These are phyloP conservation scores for Parnassius smintheus DNA, from an alignment of 2,888 invertebrate genomes.

Conservation along the genomic window DNA sequence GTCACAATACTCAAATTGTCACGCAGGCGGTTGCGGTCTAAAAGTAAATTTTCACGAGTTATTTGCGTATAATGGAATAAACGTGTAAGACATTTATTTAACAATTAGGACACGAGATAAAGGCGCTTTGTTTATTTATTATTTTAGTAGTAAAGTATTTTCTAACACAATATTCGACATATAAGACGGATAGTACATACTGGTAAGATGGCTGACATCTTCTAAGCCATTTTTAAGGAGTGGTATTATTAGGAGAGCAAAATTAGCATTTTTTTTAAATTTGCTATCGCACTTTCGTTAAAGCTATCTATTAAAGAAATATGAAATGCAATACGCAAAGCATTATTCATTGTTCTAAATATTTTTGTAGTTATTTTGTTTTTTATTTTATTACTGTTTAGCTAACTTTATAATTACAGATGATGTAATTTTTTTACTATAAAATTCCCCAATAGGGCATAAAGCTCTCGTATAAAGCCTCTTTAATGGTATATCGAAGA, in stretches of 20 bases:
- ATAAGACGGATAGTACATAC: too few species aligned
- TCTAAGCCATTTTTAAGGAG: too few species aligned
- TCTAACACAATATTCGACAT: too few species aligned
- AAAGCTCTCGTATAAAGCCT: constrained; percentile 39
- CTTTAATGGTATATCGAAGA: constrained; percentile 50
- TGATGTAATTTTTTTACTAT: constrained; percentile 25
- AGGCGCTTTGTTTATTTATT: constrained; percentile 38
- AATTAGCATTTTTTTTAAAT: too few species aligned
- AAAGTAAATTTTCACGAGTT: constrained; percentile 69
- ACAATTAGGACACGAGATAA: constrained; percentile 65
- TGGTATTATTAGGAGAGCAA: too few species aligned
- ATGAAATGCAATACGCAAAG: too few species aligned
- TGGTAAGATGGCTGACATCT: too few species aligned
- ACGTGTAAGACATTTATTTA: constrained; percentile 72
- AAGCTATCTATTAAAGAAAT: too few species aligned
- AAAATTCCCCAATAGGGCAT: constrained; percentile 35
- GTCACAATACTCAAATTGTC: constrained; percentile 72
- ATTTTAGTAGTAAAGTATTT: constrained; percentile 8
- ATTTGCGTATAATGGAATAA: constrained; percentile 70
- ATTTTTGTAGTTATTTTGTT: too few species aligned
- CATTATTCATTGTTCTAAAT: too few species aligned
- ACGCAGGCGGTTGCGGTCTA: constrained; percentile 42
- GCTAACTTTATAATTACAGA: constrained; percentile 4
- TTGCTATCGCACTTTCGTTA: too few species aligned
- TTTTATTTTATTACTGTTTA: too few species aligned